Evolutionary conservation across 2,113 vertebrate species (phyloP).

Genomic region (Brachirus orientalis): DNA sequence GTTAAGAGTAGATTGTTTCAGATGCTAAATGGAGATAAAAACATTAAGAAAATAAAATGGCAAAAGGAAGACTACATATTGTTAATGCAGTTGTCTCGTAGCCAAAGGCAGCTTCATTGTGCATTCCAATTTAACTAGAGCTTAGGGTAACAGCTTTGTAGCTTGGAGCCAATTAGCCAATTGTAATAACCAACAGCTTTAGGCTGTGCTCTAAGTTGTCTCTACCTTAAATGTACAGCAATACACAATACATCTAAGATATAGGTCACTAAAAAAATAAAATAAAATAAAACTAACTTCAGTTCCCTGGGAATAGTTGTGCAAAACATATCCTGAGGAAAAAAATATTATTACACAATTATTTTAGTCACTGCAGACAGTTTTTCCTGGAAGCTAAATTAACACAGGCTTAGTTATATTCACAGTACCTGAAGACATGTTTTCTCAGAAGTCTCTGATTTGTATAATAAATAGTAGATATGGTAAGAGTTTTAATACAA

Average conservation of each 20-base stretch:
- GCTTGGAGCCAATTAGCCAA: slow-evolving; percentile 71
- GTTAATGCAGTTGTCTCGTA: slow-evolving; percentile 65
- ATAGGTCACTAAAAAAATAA: slow-evolving; percentile 52
- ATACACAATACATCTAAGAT: slow-evolving; percentile 37
- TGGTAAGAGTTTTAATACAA: too few relatives aligned
- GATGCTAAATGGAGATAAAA: slow-evolving; percentile 26
- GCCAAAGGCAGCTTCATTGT: slow-evolving; percentile 69
- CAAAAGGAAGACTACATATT: slow-evolving; percentile 44
- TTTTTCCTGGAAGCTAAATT: slow-evolving; percentile 22
- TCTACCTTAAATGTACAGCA: slow-evolving; percentile 38
- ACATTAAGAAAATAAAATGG: slow-evolving; percentile 33
- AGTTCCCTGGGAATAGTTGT: slow-evolving; percentile 19
- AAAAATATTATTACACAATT: slow-evolving; percentile 24
- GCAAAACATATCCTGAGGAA: slow-evolving; percentile 15
- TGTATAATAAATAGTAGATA: background rate
- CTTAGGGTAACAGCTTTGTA: slow-evolving; percentile 62
- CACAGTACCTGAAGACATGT: too few relatives aligned
- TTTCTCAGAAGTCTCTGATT: background rate
- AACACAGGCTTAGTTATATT: background rate
- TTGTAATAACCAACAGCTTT: slow-evolving; percentile 77
- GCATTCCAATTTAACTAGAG: slow-evolving; percentile 69
- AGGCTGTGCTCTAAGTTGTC: slow-evolving; percentile 65
- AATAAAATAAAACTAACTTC: slow-evolving; percentile 23
- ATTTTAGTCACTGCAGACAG: slow-evolving; percentile 12
- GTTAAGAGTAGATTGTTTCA: slow-evolving; percentile 28